phyloP scores from a whole-genome alignment of 2,113 vertebrate species.

The Amazona guildingii region DNA sequence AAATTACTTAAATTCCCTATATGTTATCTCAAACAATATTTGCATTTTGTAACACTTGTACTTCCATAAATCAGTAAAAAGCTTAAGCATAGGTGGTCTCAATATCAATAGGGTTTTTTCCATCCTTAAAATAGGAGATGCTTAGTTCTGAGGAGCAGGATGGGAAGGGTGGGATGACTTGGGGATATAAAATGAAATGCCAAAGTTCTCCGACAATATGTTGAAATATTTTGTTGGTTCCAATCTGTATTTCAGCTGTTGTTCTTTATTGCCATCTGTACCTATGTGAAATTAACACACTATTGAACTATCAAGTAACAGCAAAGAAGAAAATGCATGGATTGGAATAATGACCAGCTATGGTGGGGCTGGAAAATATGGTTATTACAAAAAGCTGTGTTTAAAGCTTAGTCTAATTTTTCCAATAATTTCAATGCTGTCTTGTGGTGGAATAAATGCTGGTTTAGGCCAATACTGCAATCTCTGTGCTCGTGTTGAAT shows the following conservation, averaged over 20 bases:
- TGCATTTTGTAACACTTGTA: background rate
- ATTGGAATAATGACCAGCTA: background rate
- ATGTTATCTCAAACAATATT: background rate
- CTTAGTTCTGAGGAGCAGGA: background rate
- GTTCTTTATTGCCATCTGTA: background rate
- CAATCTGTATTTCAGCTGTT: background rate
- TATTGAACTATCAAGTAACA: background rate
- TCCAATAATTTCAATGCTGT: background rate
- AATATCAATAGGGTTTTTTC: background rate
- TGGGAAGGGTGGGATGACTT: background rate
- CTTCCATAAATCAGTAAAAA: background rate
- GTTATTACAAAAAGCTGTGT: background rate
- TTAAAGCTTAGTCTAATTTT: background rate
- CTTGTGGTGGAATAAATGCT: background rate
- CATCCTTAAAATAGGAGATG: background rate
- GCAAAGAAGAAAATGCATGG: background rate
- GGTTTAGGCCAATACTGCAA: background rate
- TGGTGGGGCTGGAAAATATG: background rate
- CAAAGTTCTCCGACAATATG: background rate
- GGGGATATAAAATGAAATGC: background rate
- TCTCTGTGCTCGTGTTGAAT: background rate
- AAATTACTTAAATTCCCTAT: background rate
- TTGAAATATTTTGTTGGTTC: background rate
- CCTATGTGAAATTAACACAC: background rate
- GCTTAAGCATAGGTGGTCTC: background rate